Evolutionary conservation across 2,888 invertebrate genomes (phyloP).

Genomic region (Muscina levida): DNA sequence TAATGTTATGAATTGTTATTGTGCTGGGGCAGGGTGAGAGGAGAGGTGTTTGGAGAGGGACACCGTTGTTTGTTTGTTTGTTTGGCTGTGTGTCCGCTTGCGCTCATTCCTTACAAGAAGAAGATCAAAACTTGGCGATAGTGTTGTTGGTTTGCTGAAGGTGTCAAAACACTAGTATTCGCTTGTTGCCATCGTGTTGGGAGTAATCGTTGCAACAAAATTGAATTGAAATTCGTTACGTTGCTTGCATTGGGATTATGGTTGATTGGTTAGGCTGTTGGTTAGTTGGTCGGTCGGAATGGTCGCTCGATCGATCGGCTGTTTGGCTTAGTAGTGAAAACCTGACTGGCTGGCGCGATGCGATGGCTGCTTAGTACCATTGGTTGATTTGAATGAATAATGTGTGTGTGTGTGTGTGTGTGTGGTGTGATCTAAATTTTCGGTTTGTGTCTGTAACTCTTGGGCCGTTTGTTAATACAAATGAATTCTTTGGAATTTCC

Average conservation of each 20-base stretch:
- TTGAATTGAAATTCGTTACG: conserved; percentile 22
- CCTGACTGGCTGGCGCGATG: no score
- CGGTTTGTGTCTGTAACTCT: neutral
- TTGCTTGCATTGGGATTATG: neutral
- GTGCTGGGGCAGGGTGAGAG: no score
- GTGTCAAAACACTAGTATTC: conserved; percentile 51
- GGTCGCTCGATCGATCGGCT: no score
- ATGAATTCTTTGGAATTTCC: conserved; percentile 52
- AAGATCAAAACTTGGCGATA: conserved; percentile 56
- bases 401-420: no score
- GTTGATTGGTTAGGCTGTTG: neutral
- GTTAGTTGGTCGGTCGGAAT: no score
- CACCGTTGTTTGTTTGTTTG: no score
- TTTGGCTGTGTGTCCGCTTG: conserved; percentile 30
- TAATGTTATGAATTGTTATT: conserved; percentile 26
- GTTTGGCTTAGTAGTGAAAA: no score
- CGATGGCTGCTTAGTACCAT: no score
- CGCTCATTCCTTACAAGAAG: conserved; percentile 53
- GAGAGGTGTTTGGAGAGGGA: no score
- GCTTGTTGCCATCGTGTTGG: neutral
- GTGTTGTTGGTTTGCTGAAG: conserved; percentile 29
- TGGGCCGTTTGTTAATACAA: conserved; percentile 12
- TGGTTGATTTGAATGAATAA: no score
- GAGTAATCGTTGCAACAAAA: conserved; percentile 6
- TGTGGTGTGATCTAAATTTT: conserved; percentile 23